Conservation (phyloP, 2,797 vertebrate species). For the Okamejei kenojei region DNA sequence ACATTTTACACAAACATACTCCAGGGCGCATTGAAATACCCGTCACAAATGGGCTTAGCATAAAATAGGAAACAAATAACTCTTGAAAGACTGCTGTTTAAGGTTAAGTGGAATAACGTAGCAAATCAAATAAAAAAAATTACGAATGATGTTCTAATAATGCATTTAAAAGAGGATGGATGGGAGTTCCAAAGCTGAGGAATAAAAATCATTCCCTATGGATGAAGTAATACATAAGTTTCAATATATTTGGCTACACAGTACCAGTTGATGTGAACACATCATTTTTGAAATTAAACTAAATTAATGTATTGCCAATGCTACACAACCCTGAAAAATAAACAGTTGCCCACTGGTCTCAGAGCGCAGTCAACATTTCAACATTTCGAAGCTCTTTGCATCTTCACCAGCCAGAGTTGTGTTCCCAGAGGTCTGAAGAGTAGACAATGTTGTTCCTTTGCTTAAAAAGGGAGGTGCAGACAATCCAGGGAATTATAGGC, state of each 20-base stretch:
- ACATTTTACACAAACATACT: background rate
- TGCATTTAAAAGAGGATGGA: background rate
- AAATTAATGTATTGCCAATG: background rate
- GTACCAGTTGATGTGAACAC: too few relatives aligned
- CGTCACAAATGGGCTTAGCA: background rate
- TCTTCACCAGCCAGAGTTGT: too few relatives aligned
- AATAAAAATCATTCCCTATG: background rate
- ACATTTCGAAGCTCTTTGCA: too few relatives aligned
- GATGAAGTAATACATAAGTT: background rate
- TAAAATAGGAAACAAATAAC: background rate
- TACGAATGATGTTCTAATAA: conserved; percentile 3
- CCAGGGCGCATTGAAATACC: background rate
- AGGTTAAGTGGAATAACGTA: background rate
- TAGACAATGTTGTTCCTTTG: too few relatives aligned
- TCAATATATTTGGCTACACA: background rate
- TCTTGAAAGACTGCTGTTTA: background rate
- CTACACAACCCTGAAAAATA: background rate
- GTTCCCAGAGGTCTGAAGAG: too few relatives aligned
- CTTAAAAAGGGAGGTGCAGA: too few relatives aligned
- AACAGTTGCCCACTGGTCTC: background rate
- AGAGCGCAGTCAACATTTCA: too few relatives aligned
- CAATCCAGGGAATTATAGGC: too few relatives aligned
- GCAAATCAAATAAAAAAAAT: background rate
- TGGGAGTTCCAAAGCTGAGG: background rate
- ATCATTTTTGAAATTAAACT: background rate